A percentile compares a stretch with the other conserved stretches of the same genome.
These are phyloP conservation scores for Pristionchus exspectatus DNA, from an alignment of 2,888 invertebrate species.

Conservation along the genomic window DNA sequence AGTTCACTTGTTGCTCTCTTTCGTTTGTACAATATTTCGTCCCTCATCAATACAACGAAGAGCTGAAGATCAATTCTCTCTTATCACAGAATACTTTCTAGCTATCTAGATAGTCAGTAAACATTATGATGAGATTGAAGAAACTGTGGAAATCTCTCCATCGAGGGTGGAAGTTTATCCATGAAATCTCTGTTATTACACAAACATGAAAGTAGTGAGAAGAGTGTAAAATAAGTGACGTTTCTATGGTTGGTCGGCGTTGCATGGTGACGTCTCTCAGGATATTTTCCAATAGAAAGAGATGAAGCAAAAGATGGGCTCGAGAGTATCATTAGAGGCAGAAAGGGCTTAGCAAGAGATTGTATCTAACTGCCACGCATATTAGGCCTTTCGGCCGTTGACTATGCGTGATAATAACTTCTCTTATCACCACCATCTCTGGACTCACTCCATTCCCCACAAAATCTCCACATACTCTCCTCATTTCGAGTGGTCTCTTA, in stretches of 20 bases:
- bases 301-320: too few species aligned
- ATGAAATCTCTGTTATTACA: too few species aligned
- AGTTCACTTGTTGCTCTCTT: not conserved
- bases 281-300: too few species aligned
- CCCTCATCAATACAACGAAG: not conserved
- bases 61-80: too few species aligned
- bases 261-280: not conserved
- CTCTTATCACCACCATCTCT: constrained; percentile 6
- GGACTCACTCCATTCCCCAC: not conserved
- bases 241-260: not conserved
- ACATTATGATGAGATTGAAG: too few species aligned
- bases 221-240: not conserved
- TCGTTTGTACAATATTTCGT: not conserved
- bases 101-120: too few species aligned
- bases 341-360: not conserved
- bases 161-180: too few species aligned
- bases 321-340: not conserved
- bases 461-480: not conserved
- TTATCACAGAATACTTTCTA: too few species aligned
- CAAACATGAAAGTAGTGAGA: not conserved
- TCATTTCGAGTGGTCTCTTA: not conserved
- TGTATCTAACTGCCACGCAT: not conserved
- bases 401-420: constrained; percentile 49
- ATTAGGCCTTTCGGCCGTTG: not conserved
- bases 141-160: too few species aligned